Evolutionary conservation across 1,140 invertebrate species (phyloP), one percentile per base, ranked within the genome.

Genomic region (Oscheius sp.): DNA sequence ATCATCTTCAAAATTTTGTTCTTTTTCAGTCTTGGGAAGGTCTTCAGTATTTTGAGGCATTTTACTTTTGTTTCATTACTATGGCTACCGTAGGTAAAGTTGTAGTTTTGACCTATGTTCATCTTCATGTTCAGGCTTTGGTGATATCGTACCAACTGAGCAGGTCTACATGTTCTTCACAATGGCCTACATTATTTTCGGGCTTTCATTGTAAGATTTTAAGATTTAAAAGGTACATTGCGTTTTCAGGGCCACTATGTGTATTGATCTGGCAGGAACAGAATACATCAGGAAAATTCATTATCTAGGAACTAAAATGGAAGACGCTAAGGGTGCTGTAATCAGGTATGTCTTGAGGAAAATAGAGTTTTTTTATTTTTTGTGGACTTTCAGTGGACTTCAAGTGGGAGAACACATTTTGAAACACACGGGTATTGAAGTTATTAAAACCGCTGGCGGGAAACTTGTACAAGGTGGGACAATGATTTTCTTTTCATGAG

Each of bases 1-100:
- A 58, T 36, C 18, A 31, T 31, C 15, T 15, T 55, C 2, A 1
- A 18, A n/a, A 15, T 2, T 31, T 45, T 34, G 2, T 52, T 77
- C 29, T 42, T 82, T 34, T 85, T 84, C 52, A 77, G 49, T 75
- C 79, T 10, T 84, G 79, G 78, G 81, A 83, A 64, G 83, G 79
- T 34, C 80, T 82, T 77, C 36, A 78, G 29, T 83, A 84, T 64
- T 83, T 84, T 55, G 83, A 84, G 29, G 82, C 82, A 10, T 84
- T 84, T 66, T 84, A 84, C 67, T 84, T 84, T 59, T 83, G 82
- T 63, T 83, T 83, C 67, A 84, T 83, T 55, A 84, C 82, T 63
- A 83, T 84, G 83, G 83, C 82, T 59, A 83, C 82, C 35, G 78
- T 83, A 35, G 82, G 80, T 82, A 38, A 63, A 52, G 18, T 38